Conservation (phyloP, 2,888 invertebrate species). For the Leucoma salicis region DNA sequence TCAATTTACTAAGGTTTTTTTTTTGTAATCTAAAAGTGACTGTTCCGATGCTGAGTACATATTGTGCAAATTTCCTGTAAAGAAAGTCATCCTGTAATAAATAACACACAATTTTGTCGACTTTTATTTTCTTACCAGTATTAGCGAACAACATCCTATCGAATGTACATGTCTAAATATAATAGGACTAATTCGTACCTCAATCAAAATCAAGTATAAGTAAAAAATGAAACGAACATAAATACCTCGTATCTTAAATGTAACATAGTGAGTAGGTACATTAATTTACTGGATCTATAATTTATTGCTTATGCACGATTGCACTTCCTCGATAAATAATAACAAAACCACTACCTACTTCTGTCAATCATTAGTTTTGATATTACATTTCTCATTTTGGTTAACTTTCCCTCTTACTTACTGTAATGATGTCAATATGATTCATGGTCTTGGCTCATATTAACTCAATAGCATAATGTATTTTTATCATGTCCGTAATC, state of each 20-base stretch:
- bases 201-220: constrained; percentile 25
- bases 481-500: neutral
- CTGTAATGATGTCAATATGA: constrained; percentile 29
- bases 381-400: constrained; percentile 32
- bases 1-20: too few species aligned
- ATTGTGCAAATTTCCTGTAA: neutral
- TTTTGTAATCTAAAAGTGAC: too few species aligned
- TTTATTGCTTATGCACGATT: constrained; percentile 38
- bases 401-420: constrained; percentile 56
- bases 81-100: constrained; percentile 14
- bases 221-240: constrained; percentile 17
- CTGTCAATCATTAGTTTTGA: constrained; percentile 32
- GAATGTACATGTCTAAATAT: constrained; percentile 13
- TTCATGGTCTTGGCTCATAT: neutral
- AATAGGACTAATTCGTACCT: constrained; percentile 19
- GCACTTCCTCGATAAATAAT: constrained; percentile 37
- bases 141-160: constrained; percentile 23
- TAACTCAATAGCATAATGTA: neutral
- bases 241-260: constrained; percentile 29
- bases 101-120: constrained; percentile 10
- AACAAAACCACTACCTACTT: constrained; percentile 29
- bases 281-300: constrained; percentile 28
- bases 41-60: too few species aligned
- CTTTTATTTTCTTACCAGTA: constrained; percentile 33
- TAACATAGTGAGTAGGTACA: constrained; percentile 25